Evolutionary conservation across 2,113 vertebrate genomes (phyloP).

Genomic region (Spea multiplicata): DNA sequence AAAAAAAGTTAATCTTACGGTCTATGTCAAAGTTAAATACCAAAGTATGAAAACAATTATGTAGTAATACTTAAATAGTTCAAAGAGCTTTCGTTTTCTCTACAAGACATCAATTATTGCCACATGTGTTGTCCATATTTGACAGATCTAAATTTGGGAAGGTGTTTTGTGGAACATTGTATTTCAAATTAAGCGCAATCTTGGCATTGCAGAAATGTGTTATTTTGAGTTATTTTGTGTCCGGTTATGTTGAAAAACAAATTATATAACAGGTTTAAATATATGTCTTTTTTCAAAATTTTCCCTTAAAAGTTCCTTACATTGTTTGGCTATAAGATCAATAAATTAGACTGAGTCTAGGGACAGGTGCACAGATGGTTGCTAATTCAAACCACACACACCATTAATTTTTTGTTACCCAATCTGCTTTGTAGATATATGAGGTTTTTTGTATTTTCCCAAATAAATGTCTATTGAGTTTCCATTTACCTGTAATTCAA

Average conservation of each 20-base stretch:
- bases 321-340: neutral
- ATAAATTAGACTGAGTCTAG: neutral
- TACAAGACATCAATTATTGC: constrained; percentile 43
- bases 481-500: constrained; percentile 12
- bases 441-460: neutral
- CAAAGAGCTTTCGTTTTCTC: constrained; percentile 50
- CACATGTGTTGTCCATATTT: constrained; percentile 21
- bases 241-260: neutral
- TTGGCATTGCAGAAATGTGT: neutral
- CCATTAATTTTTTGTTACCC: neutral
- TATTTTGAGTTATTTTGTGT: neutral
- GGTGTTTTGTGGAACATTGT: neutral
- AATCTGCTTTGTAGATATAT: neutral
- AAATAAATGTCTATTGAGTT: constrained; percentile 4
- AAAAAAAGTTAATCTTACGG: constrained; percentile 41
- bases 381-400: constrained; percentile 1
- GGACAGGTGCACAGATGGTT: constrained; percentile 5
- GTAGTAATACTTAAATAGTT: constrained; percentile 33
- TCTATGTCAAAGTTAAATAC: constrained; percentile 48
- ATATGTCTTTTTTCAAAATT: neutral
- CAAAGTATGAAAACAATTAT: constrained; percentile 56
- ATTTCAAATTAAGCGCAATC: neutral
- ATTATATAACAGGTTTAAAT: neutral
- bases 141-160: neutral
- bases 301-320: neutral